A percentile compares a stretch with the other conserved stretches of the same genome.
phyloP scores from a whole-genome alignment of 2,797 vertebrate genomes.

The Pitangus sulphuratus region DNA sequence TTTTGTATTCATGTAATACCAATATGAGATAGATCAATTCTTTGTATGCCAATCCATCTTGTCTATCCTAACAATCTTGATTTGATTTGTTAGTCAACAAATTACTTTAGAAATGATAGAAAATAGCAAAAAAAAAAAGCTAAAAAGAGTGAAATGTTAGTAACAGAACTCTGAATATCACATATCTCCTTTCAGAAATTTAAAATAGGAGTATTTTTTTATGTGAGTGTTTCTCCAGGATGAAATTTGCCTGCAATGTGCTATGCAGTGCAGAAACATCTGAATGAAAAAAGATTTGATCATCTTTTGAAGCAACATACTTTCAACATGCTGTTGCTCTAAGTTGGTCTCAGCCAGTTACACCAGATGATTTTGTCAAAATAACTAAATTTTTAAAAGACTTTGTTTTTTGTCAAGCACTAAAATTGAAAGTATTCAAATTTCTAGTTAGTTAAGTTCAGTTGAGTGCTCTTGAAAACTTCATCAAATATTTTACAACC shows the following conservation, averaged over 20 bases:
- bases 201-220: not conserved
- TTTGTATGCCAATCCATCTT: not conserved
- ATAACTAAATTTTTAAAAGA: not conserved
- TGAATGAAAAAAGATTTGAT: not conserved
- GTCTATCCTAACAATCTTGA: not conserved
- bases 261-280: not conserved
- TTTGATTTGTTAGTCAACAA: not conserved
- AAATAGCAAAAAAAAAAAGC: not conserved
- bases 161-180: not conserved
- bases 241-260: not conserved
- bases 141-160: not conserved
- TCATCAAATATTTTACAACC: slow-evolving; percentile 13
- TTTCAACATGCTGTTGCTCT: not conserved
- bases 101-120: not conserved
- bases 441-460: not conserved
- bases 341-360: not conserved
- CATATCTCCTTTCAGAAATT: not conserved
- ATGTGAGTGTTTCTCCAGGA: not conserved
- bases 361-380: not conserved
- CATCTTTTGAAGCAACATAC: not conserved
- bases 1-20: not conserved
- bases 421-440: not conserved
- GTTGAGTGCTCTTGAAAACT: not conserved
- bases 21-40: not conserved
- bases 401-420: not conserved